Base-by-base conservation (phyloP, 2,888 invertebrate species). In the Clanis bilineata region DNA sequence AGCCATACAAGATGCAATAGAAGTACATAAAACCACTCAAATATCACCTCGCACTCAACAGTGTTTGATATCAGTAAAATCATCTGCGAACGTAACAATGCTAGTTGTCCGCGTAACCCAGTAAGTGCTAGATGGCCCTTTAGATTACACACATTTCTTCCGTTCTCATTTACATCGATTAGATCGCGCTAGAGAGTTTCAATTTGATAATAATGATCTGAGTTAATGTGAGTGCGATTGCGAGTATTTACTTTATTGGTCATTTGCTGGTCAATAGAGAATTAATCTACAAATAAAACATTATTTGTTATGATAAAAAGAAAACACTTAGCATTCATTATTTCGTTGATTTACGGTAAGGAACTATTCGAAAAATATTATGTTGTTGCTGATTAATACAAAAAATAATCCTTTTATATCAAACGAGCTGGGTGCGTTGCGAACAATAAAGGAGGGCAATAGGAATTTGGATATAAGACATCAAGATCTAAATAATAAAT, bases 91-190 rank as follows among this genome's bases (percentile, higher is more conserved):
- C 55, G 65, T 64, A 64, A 79, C 80, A 80, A 79, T 76, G 69
- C 72, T 47, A 59, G 62, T 63, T 68, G 68, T 70, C 70, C 71
- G 72, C 72, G 74, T 77, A 76, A 73, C 74, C 73, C 67, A 76
- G 73, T 82, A 69, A 77, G 71, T 73, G 69, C 64, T 57, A 73
- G 82, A 82, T 81, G 80, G 76, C 79, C 82, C 77, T 76, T 71
- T 54, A 70, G 82, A 82, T 82, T 75, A 63, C 47, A 56, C 28
- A 62, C 64, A 25, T 45, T 44, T 74, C 71, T 73, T 77, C 77
- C 77, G 79, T 68, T 79, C 81, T 65, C 70, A 70, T 74, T 79
- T 71, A 67, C 63, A 61, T 61, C 57, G 61, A 65, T 63, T 64
- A 56, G 12, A 36, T 56, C 47, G 39, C 58, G 58, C 51, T 15